Base-by-base conservation (phyloP, 1,140 invertebrate species). In the Teleopsis dalmanni region DNA sequence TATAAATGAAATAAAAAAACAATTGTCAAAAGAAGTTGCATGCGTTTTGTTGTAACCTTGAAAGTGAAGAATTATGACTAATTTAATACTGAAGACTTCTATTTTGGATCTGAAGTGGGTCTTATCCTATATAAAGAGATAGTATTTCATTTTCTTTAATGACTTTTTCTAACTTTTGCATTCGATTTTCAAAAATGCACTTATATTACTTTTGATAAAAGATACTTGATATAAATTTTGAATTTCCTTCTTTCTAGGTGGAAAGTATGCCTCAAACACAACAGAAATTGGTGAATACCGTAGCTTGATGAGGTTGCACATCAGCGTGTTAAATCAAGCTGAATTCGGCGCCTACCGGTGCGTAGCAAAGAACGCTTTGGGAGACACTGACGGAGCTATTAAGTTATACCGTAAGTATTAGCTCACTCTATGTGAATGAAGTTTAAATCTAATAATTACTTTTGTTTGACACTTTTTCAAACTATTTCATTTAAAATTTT, bases 351-450 rank as follows among this genome's bases (percentile, higher is more conserved):
- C 81, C 7, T 90, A 89, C 62, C 83, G 85, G 62, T 95, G 92
- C 70, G 83, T 92, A 47, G 88, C 91, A 5, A 91, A 88, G 63
- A 95, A 95, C 71, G 84, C 85, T 4, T 73, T 95, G 8, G 91
- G 91, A 9, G 85, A 84, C 57, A 91, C 89, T 9, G 87, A 90
- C 70, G 89, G 88, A 53, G 85, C 81, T 29, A 92, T 95, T 57
- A 84, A 87, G 71, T 73, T 95, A 35, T 91, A 91, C 68, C 81
- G 91, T 94, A 64, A 70, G 67, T 64, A 31, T 8, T 8, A 31
- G 29, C n/a, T 31, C 29, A 9, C 8, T 9, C 8, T 31, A 9
- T 31, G n/a, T 9, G 29, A 31, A 9, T 31, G 29, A 31, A 31
- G n/a, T 9, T 9, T n/a, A n/a, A n/a, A n/a, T n/a, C n/a, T 31